Percentiles rank a stretch among this genome's conserved stretches.
Conservation (phyloP, 1,140 invertebrate genomes). For the Amphibalanus amphitrite region DNA sequence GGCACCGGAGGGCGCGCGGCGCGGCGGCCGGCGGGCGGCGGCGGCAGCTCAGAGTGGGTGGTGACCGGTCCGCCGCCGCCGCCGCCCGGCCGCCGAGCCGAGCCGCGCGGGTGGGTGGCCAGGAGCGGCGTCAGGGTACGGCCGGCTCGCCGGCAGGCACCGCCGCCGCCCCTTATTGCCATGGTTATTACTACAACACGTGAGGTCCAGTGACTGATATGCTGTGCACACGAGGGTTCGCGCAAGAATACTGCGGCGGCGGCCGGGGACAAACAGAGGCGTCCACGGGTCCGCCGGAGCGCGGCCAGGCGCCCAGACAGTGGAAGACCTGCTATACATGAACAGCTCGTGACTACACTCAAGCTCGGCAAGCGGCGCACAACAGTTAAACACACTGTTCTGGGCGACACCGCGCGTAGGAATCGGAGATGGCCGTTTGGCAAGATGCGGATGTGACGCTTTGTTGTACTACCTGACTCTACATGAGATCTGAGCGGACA, state of each 20-base stretch:
- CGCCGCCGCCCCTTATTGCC: not conserved
- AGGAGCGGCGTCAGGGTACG: not conserved
- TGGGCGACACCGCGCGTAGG: not conserved
- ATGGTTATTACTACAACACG: not conserved
- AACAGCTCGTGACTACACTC: not conserved
- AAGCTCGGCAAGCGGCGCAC: not conserved
- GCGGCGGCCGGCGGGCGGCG: too few relatives aligned
- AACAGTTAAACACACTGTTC: not conserved
- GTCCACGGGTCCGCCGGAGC: not conserved
- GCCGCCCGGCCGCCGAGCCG: too few relatives aligned
- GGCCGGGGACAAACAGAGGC: not conserved
- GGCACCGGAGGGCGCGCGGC: not conserved
- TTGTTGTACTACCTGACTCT: not conserved
- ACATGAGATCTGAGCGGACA: slow-evolving; percentile 1
- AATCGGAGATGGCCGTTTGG: not conserved
- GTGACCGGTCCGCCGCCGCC: too few relatives aligned
- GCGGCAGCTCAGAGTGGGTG: too few relatives aligned
- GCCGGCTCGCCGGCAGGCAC: not conserved
- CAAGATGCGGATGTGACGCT: slow-evolving; percentile 1
- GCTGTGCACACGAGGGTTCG: not conserved
- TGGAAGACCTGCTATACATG: not conserved
- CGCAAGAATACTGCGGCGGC: not conserved
- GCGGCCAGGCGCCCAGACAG: not conserved
- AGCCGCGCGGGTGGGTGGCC: too few relatives aligned
- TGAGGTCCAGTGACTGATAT: not conserved